These are phyloP conservation scores for Pogona vitticeps DNA, from an alignment of 2,113 vertebrate genomes.

Conservation along the genomic window DNA sequence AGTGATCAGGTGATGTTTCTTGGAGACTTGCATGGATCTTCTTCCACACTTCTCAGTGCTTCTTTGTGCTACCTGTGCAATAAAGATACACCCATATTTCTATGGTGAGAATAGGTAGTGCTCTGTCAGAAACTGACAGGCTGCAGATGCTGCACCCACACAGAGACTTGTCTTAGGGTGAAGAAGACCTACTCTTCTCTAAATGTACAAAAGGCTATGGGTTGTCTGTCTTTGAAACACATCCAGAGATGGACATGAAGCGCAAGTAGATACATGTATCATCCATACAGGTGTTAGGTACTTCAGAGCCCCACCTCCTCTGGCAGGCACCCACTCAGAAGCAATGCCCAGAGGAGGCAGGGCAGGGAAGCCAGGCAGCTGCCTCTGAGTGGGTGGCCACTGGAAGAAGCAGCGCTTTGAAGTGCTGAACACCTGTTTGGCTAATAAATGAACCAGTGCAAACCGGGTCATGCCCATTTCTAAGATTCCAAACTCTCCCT, in stretches of 20 bases:
- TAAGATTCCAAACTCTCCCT: not conserved
- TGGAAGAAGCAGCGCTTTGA: too few relatives aligned
- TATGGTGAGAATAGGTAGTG: not conserved
- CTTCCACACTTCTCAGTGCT: not conserved
- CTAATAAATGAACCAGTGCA: not conserved
- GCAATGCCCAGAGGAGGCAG: too few relatives aligned
- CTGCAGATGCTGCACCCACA: too few relatives aligned
- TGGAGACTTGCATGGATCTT: not conserved
- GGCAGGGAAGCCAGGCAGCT: too few relatives aligned
- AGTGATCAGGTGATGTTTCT: not conserved
- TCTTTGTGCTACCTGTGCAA: not conserved
- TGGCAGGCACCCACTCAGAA: too few relatives aligned
- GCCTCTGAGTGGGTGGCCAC: too few relatives aligned
- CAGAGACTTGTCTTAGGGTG: not conserved
- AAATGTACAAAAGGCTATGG: slow-evolving; percentile 36
- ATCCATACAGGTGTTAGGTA: not conserved
- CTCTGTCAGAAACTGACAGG: not conserved
- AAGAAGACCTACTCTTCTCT: slow-evolving; percentile 32
- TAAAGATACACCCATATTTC: not conserved
- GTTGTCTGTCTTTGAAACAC: not conserved
- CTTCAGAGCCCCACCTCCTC: not conserved
- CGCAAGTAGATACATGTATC: not conserved
- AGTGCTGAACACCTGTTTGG: not conserved
- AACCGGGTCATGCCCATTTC: too few relatives aligned
- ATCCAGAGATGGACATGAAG: not conserved